Evolutionary conservation across 1,140 invertebrate genomes (phyloP).

Genomic region (Hormaphis cornu): DNA sequence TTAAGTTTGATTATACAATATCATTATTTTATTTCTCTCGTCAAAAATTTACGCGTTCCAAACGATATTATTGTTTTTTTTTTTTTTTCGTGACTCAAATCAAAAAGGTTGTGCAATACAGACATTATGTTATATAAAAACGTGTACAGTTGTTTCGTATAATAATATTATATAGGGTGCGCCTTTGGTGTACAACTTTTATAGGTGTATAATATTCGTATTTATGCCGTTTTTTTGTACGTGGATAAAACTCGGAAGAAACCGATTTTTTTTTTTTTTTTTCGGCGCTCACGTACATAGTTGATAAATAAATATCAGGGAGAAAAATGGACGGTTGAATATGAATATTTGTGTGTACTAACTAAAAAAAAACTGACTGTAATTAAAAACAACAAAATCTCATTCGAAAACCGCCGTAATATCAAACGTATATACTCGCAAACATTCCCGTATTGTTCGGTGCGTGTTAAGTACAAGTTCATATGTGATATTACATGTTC

Average conservation of each 20-base stretch:
- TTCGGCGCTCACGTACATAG: neutral
- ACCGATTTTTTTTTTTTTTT: neutral
- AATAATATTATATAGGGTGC: too few relatives aligned
- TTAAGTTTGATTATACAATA: too few relatives aligned
- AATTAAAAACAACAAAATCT: neutral
- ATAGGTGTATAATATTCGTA: neutral
- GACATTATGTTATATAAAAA: neutral
- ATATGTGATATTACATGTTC: slow-evolving; percentile 29
- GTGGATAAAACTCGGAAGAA: too few relatives aligned
- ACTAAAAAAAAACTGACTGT: too few relatives aligned
- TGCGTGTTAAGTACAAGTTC: slow-evolving; percentile 23
- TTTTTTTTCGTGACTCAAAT: slow-evolving; percentile 9
- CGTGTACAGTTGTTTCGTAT: neutral
- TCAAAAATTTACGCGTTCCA: slow-evolving; percentile 17
- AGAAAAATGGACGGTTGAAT: too few relatives aligned
- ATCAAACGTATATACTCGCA: too few relatives aligned
- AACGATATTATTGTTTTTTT: slow-evolving; percentile 15
- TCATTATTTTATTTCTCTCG: too few relatives aligned
- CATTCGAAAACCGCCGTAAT: too few relatives aligned
- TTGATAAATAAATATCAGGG: too few relatives aligned
- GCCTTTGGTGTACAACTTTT: neutral
- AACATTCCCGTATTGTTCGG: slow-evolving; percentile 19
- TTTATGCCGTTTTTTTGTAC: too few relatives aligned
- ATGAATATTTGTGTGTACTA: too few relatives aligned
- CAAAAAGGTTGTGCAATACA: slow-evolving; percentile 27